A percentile compares a stretch with the other conserved stretches of the same genome.
Conservation (phyloP, 2,113 vertebrate species). For the Xiphophorus maculatus region DNA sequence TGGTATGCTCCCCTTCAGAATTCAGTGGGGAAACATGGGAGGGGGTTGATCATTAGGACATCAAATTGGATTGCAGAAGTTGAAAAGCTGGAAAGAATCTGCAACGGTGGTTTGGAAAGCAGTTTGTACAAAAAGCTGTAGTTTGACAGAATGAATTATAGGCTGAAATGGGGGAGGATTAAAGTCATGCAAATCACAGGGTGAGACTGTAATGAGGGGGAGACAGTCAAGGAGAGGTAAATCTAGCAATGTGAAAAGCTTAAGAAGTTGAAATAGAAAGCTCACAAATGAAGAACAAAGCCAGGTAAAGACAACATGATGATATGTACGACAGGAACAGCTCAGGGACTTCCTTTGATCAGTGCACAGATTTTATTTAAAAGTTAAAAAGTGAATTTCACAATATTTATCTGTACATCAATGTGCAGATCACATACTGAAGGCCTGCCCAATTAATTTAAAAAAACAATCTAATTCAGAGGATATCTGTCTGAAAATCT, state of each 20-base stretch:
- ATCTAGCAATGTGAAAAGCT: background rate
- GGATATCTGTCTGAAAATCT: background rate
- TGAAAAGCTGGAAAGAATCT: conserved; percentile 32
- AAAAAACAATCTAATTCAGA: background rate
- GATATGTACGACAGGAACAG: background rate
- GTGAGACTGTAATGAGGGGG: conserved; percentile 1
- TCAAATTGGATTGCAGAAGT: conserved; percentile 44
- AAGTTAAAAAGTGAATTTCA: background rate
- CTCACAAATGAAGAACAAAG: background rate
- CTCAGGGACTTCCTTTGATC: background rate
- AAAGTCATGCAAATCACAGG: conserved; percentile 39
- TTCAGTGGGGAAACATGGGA: conserved; percentile 22
- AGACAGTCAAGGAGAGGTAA: conserved; percentile 27
- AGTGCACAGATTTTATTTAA: accelerated
- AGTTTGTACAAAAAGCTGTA: conserved; percentile 30
- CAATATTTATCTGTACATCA: background rate
- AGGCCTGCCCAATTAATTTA: background rate
- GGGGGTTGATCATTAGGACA: conserved; percentile 41
- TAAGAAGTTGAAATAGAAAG: background rate
- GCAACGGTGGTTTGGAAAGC: conserved; percentile 18
- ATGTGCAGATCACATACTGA: background rate
- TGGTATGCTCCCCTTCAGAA: background rate
- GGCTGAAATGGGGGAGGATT: conserved; percentile 38
- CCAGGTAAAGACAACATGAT: conserved; percentile 5
- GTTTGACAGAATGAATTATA: conserved; percentile 49